Conservation (phyloP, 2,797 vertebrate species). For the Antrozous pallidus region DNA sequence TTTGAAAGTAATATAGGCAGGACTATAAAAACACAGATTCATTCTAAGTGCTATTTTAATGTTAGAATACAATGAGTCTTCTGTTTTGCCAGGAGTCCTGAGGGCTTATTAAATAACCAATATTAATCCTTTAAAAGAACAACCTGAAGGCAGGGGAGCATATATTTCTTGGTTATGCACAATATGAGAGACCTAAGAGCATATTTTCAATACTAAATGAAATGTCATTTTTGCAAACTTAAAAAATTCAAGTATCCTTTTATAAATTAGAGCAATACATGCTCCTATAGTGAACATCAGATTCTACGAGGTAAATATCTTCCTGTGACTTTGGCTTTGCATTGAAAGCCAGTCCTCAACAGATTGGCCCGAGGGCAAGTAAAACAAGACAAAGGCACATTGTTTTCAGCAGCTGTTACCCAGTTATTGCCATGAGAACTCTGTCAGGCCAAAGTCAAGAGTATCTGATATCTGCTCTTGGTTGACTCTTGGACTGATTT, state of each 20-base stretch:
- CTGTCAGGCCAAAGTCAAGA: not conserved
- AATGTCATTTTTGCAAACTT: not conserved
- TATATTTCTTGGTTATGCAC: not conserved
- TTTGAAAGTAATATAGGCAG: not conserved
- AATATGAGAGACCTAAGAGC: not conserved
- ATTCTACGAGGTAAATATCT: not conserved
- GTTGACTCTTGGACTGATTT: not conserved
- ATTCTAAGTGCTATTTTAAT: slow-evolving; percentile 31
- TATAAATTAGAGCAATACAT: not conserved
- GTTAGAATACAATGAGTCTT: not conserved
- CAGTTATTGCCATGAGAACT: not conserved
- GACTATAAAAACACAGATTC: not conserved
- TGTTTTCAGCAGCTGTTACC: not conserved
- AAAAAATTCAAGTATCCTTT: not conserved
- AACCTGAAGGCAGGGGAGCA: not conserved
- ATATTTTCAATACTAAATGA: not conserved
- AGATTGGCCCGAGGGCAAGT: not conserved
- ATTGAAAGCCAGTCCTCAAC: not conserved
- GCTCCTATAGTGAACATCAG: not conserved
- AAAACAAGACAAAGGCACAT: not conserved
- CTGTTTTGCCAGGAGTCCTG: slow-evolving; percentile 7
- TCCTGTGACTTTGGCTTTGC: not conserved
- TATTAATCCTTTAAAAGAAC: slow-evolving; percentile 4
- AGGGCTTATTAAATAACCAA: not conserved
- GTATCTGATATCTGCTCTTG: not conserved